phyloP scores from a whole-genome alignment of 2,113 vertebrate species.

The Peromyscus maniculatus region DNA sequence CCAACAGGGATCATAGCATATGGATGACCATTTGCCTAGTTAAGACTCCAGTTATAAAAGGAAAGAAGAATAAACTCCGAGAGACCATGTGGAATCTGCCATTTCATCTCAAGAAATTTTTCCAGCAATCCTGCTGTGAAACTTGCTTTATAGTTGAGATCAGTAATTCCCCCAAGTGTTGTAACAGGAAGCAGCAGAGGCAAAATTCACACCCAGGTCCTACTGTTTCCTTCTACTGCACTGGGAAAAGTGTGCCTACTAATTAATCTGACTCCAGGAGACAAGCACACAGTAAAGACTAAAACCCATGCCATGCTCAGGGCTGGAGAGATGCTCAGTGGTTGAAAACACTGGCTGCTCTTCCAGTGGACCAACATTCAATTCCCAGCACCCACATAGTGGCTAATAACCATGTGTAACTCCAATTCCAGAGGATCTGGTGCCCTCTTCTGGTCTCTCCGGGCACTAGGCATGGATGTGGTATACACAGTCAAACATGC shows the following conservation, averaged over 20 bases:
- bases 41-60: not conserved
- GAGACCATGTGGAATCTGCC: not conserved
- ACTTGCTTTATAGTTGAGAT: not conserved
- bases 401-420: not conserved
- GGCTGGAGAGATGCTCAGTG: too few relatives aligned
- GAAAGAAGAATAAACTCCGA: not conserved
- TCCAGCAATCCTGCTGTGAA: not conserved
- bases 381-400: not conserved
- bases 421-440: not conserved
- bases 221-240: not conserved
- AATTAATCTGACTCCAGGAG: constrained; percentile 28
- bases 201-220: constrained; percentile 13
- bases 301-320: constrained; percentile 76
- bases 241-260: not conserved
- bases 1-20: not conserved
- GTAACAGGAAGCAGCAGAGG: not conserved
- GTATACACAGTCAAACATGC: not conserved
- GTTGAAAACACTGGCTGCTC: too few relatives aligned
- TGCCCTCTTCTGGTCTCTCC: not conserved
- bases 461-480: not conserved
- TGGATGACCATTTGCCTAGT: not conserved
- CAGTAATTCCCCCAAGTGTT: not conserved
- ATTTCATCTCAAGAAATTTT: constrained; percentile 24
- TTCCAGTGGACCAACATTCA: not conserved
- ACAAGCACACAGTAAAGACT: constrained; percentile 42